A percentile compares a stretch with the other conserved stretches of the same genome.
phyloP scores from a whole-genome alignment of 2,888 invertebrate genomes.

The Nasonovia ribisnigri region DNA sequence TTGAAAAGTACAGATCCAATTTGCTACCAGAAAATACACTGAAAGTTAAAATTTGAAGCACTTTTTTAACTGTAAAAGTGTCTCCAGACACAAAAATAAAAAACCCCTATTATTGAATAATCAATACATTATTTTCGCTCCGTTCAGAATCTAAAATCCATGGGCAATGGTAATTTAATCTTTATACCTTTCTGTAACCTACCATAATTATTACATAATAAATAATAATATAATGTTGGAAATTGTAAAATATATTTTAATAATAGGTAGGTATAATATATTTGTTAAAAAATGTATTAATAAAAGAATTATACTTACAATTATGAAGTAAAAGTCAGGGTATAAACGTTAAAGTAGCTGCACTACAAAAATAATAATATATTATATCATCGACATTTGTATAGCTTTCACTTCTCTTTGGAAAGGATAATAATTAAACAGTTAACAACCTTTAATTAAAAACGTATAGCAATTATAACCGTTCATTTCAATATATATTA shows the following conservation, averaged over 20 bases:
- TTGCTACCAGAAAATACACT: neutral
- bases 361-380: neutral
- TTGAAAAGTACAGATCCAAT: neutral
- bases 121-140: neutral
- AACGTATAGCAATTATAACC: neutral
- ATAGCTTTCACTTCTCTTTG: neutral
- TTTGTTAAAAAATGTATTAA: neutral
- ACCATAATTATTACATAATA: neutral
- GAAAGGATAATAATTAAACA: neutral
- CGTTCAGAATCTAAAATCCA: neutral
- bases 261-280: too few relatives aligned
- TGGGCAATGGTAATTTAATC: neutral
- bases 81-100: neutral
- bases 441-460: neutral
- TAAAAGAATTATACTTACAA: neutral
- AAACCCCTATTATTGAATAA: neutral
- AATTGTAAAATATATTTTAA: too few relatives aligned
- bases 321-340: neutral
- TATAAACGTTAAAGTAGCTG: neutral
- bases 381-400: neutral
- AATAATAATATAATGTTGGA: neutral
- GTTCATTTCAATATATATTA: neutral
- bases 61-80: neutral
- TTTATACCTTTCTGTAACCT: neutral
- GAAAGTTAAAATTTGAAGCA: neutral